Base-by-base conservation (phyloP, 53 echinoderm and acorn worm genomes). In the Arbacia lixula region DNA sequence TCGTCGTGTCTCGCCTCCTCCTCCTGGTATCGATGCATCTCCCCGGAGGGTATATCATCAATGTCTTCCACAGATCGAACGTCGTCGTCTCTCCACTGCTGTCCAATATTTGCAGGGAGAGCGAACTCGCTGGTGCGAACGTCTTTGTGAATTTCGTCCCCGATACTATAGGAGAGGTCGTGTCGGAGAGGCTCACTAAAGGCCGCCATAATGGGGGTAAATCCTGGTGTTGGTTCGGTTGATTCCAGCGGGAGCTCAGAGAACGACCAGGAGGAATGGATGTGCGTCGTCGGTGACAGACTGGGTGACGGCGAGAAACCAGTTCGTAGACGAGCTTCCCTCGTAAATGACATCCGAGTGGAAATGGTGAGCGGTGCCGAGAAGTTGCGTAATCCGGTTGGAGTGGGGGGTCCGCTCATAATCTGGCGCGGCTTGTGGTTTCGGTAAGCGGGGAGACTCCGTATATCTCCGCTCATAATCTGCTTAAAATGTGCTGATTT, bases 361-460 rank as follows among this genome's bases (percentile, higher is more conserved):
- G 89, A 85, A 21, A 56, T 69, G 12, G 77, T 42, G 4, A 71
- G 19, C 12, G 76, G 66, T 21, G 28, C 25, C 29, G 63, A 31
- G 46, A 64, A 46, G 33, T 28, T 26, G 36, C 89, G 75, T 25
- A 77, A 71, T 41, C 89, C 89, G 9, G 89, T 89, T 25, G 89
- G 89, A 4, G 89, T 89, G 6, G 89, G 68, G 28, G 89, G 89
- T 31, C 81, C 77, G 29, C 89, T 89, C 54, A 83, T 83, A 54
- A 76, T 75, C 60, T 83, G 67, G 9, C 89, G 89, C 12, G 76
- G 74, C 25, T 87, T 87, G 78, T 71, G 72, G 11, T 84, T 63
- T 53, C 89, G 84, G 36, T 89, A 89, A 21, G 84, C 84, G 2
- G 89, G 89, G 36, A 89, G 84, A 71, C 89, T 89, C 57, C 89